These are phyloP conservation scores for Scolopax bukidnonensis DNA, from an alignment of 2,797 vertebrate species.

Conservation along the genomic window DNA sequence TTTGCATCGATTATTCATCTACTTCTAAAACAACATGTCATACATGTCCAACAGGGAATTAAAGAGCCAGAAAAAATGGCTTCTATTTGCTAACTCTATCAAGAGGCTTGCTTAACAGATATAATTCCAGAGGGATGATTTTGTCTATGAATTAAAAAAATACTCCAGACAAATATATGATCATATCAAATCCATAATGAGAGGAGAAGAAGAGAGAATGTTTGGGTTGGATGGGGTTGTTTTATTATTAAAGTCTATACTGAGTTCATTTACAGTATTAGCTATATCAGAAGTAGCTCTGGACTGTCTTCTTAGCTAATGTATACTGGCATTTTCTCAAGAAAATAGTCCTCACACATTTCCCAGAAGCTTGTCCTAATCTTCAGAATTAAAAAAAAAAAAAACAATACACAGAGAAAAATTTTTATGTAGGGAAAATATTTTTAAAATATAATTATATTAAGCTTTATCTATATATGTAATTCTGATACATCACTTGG, in stretches of 20 bases:
- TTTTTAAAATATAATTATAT: not conserved
- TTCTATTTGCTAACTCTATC: slow-evolving; percentile 1
- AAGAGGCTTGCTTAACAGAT: not conserved
- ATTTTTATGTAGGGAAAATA: not conserved
- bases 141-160: not conserved
- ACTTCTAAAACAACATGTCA: slow-evolving; percentile 22
- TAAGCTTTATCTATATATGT: not conserved
- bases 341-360: not conserved
- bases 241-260: not conserved
- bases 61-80: slow-evolving; percentile 29
- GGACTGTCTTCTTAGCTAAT: not conserved
- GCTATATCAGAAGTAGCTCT: not conserved
- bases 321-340: not conserved
- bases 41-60: not conserved
- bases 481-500: not conserved
- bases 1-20: slow-evolving; percentile 36
- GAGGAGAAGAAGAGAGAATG: not conserved
- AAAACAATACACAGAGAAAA: not conserved
- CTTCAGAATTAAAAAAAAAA: not conserved
- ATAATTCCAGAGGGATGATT: not conserved
- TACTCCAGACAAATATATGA: not conserved
- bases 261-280: not conserved
- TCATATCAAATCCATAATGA: not conserved
- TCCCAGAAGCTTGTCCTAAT: not conserved
- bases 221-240: not conserved